These are phyloP conservation scores for Eospalax fontanierii DNA, from an alignment of 2,797 vertebrate species.

Conservation along the genomic window DNA sequence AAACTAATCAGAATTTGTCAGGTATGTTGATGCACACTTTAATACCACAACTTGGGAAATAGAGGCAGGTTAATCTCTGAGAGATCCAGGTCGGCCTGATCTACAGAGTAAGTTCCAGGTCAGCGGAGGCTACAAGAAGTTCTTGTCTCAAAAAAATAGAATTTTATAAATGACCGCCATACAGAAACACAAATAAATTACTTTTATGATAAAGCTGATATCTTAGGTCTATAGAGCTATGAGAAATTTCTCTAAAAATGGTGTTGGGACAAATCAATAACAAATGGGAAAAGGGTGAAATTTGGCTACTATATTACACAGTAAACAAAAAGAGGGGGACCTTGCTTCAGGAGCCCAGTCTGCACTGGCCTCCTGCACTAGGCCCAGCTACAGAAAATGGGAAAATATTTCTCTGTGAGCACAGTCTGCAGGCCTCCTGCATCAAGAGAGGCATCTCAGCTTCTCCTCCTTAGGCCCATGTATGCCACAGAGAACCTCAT, in stretches of 20 bases:
- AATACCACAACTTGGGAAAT: no score
- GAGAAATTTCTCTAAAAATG: background rate
- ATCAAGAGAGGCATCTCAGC: background rate
- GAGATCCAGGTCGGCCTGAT: no score
- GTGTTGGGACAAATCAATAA: background rate
- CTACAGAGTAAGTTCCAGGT: no score
- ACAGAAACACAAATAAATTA: background rate
- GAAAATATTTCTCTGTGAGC: background rate
- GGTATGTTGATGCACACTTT: no score
- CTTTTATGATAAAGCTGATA: background rate
- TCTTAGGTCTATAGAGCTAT: background rate
- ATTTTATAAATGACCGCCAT: background rate
- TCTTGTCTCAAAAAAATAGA: background rate
- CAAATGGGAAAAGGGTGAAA: background rate
- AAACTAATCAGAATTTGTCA: no score
- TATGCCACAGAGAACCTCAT: background rate
- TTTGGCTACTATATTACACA: background rate
- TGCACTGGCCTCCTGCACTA: background rate
- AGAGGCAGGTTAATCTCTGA: no score
- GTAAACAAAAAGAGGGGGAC: background rate
- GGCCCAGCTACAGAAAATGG: background rate
- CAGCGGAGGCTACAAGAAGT: no score
- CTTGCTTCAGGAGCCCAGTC: background rate
- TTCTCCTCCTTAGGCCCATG: background rate
- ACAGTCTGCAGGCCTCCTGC: background rate